Conservation (phyloP, 2,797 vertebrate genomes). For the Apogon hyalosoma region DNA sequence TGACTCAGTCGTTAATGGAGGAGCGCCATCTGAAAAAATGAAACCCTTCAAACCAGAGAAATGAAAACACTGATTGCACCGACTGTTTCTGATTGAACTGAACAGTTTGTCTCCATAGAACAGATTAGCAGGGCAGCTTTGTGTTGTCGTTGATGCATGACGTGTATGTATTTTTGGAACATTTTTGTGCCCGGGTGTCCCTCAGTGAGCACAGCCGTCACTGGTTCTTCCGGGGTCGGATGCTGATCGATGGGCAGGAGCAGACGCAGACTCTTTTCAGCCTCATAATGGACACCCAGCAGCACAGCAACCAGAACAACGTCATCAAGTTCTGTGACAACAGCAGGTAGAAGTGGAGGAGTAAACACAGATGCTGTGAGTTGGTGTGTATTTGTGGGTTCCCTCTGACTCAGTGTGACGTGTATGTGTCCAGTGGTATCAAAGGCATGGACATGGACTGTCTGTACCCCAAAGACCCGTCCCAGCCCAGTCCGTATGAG, state of each 20-base stretch:
- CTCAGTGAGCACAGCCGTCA: conserved; percentile 94
- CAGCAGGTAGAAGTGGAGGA: conserved; percentile 87
- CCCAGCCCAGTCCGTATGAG: conserved; percentile 82
- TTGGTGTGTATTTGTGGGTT: conserved; percentile 11
- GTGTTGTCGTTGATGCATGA: background rate
- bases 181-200: conserved; percentile 1
- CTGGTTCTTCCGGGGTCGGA: conserved; percentile 94
- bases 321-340: conserved; percentile 96
- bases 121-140: conserved; percentile 5
- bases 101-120: background rate
- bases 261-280: conserved; percentile 88
- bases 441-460: conserved; percentile 84
- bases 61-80: too few relatives aligned
- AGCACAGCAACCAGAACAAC: conserved; percentile 91
- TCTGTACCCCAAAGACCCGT: conserved; percentile 85
- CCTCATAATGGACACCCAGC: conserved; percentile 92
- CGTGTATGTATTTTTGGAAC: background rate
- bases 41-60: too few relatives aligned
- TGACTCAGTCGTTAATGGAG: too few relatives aligned
- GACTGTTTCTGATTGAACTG: too few relatives aligned
- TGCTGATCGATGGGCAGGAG: conserved; percentile 86
- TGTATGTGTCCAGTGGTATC: conserved; percentile 85
- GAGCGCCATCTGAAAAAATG: too few relatives aligned
- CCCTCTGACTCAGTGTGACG: conserved; percentile 2
- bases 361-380: background rate